Evolutionary conservation across 2,888 invertebrate species (phyloP), one percentile per base, ranked within the genome.

Genomic region (Cinara cedri): DNA sequence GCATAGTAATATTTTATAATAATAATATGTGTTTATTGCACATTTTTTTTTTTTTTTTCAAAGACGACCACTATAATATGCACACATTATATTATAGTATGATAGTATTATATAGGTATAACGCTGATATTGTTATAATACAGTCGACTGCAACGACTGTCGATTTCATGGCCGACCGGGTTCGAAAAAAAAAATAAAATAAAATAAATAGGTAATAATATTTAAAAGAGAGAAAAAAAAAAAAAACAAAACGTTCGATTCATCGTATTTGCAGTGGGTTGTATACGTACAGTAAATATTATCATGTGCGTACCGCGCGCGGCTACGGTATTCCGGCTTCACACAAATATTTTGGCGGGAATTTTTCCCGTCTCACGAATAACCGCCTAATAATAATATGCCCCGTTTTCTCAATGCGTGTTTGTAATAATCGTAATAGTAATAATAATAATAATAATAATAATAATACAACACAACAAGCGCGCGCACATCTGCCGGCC

Each of bases 341-440:
- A 74, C 63, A 63, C 51, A 63, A 21, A 55, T 11, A 24, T 70
- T 78, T 78, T 78, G 78, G 78, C 68, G 78, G 78, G 78, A 78
- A 46, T 60, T 78, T 78, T 63, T 63, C 26, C 26, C 14, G 34
- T 34, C 24, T 21, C 24, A 46, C 24, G 46, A 72, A 57, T n/a
- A n/a, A n/a, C n/a, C n/a, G n/a, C n/a, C n/a, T n/a, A n/a, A n/a
- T n/a, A n/a, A n/a, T 57, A 42, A 51, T 68, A 66, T 46, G 44
- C 24, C 11, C 16, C n/a, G n/a, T 34, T 34, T 34, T 34, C 34
- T 34, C 6, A 4, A n/a, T n/a, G n/a, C n/a, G n/a, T n/a, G n/a
- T n/a, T n/a, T n/a, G n/a, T n/a, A n/a, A n/a, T n/a, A n/a, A 66
- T 49, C 16, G 19, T 42, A 42, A 19, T 49, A 49, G 26, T 34